Percentiles rank a stretch among this genome's conserved stretches.
Evolutionary conservation across 2,797 vertebrate species (phyloP).

Genomic region (Macroramphosus scolopax): DNA sequence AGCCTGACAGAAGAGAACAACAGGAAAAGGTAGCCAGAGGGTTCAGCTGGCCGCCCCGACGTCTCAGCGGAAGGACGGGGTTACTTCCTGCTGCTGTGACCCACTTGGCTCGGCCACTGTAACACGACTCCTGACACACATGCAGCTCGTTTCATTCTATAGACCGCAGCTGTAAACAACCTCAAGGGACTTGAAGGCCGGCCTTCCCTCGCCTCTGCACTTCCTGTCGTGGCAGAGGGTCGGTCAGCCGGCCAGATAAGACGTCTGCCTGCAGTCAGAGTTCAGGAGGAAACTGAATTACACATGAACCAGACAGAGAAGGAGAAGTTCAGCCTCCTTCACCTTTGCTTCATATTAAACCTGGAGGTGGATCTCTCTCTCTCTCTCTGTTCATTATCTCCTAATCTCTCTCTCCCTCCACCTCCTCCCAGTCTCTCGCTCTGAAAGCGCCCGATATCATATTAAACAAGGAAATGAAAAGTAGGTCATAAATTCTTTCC

Average conservation of each 20-base stretch:
- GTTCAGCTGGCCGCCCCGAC: slow-evolving; percentile 35
- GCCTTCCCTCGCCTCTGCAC: neutral
- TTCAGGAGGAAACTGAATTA: slow-evolving; percentile 42
- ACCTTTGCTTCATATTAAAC: no score
- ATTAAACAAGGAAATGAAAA: slow-evolving; percentile 83
- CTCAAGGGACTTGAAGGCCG: neutral
- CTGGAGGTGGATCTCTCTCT: no score
- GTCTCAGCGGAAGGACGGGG: slow-evolving; percentile 46
- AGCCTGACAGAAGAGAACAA: slow-evolving; percentile 65
- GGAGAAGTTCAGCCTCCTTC: slow-evolving; percentile 8
- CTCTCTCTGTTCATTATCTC: slow-evolving; percentile 15
- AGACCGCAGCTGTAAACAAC: neutral
- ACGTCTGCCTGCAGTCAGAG: slow-evolving; percentile 31
- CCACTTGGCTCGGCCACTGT: slow-evolving; percentile 39
- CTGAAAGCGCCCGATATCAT: slow-evolving; percentile 57
- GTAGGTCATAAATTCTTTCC: slow-evolving; percentile 85
- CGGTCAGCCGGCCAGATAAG: no score
- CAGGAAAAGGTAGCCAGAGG: slow-evolving; percentile 64
- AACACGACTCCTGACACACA: neutral
- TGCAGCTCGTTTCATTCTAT: neutral
- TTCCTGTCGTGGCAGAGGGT: no score
- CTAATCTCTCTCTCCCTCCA: slow-evolving; percentile 36
- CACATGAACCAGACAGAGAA: slow-evolving; percentile 10
- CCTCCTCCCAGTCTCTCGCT: slow-evolving; percentile 39
- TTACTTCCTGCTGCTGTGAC: slow-evolving; percentile 61